These are phyloP conservation scores for Diarsia rubi DNA, from an alignment of 2,888 invertebrate genomes.

Conservation along the genomic window DNA sequence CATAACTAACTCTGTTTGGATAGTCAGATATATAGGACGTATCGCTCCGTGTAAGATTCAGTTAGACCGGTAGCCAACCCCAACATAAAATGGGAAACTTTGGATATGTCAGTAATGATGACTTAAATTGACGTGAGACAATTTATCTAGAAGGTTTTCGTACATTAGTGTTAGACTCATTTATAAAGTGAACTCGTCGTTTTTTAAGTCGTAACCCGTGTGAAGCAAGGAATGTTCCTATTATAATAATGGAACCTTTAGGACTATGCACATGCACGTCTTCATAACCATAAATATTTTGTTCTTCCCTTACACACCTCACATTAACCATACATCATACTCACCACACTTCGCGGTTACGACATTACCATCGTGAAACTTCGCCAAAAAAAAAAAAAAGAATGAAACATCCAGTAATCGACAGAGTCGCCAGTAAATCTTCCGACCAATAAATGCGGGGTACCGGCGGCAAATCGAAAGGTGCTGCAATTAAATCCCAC, in stretches of 20 bases:
- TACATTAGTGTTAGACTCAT: background rate
- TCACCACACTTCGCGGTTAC: constrained; percentile 55
- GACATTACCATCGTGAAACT: constrained; percentile 43
- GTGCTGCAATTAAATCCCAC: constrained; percentile 87
- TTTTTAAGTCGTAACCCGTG: background rate
- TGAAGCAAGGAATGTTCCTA: background rate
- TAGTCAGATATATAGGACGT: no score
- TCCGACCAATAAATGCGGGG: constrained; percentile 82
- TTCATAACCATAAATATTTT: constrained; percentile 26
- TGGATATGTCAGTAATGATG: background rate
- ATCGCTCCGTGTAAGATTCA: background rate
- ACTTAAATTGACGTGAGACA: background rate
- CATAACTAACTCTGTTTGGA: background rate
- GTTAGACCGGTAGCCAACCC: background rate
- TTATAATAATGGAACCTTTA: background rate
- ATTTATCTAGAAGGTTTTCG: background rate
- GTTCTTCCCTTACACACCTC: constrained; percentile 7
- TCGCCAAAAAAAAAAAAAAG: constrained; percentile 54
- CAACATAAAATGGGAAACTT: background rate
- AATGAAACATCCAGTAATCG: constrained; percentile 65
- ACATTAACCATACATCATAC: constrained; percentile 33
- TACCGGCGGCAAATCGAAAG: constrained; percentile 81
- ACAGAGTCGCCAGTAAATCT: constrained; percentile 81
- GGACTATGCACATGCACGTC: background rate
- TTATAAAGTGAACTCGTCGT: background rate